phyloP scores from a whole-genome alignment of 2,888 invertebrate genomes.

The Brenthis daphne region DNA sequence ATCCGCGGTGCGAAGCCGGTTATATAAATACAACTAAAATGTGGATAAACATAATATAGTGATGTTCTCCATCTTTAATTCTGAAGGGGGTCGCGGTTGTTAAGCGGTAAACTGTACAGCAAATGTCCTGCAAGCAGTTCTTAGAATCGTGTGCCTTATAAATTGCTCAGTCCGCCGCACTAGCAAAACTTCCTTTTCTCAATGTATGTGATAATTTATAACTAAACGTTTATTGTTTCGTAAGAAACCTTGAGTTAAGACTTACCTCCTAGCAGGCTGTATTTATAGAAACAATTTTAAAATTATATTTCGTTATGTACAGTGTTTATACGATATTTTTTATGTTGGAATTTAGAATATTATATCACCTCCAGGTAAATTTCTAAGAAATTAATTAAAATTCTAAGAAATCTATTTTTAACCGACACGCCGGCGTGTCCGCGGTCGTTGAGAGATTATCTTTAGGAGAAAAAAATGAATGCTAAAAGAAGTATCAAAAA shows the following conservation, averaged over 20 bases:
- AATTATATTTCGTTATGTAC: neutral
- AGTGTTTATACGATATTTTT: too few species aligned
- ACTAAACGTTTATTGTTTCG: slow-evolving; percentile 17
- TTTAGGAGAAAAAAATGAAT: too few species aligned
- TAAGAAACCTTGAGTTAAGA: slow-evolving; percentile 12
- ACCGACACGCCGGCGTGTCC: too few species aligned
- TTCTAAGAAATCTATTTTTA: too few species aligned
- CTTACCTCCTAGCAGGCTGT: neutral
- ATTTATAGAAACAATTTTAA: slow-evolving; percentile 10
- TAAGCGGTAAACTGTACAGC: slow-evolving; percentile 45
- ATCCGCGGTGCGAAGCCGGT: too few species aligned
- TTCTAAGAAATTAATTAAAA: too few species aligned
- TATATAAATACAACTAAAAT: too few species aligned
- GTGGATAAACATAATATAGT: neutral
- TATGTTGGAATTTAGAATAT: too few species aligned
- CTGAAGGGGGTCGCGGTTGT: slow-evolving; percentile 22
- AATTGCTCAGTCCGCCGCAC: slow-evolving; percentile 53
- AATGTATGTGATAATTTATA: slow-evolving; percentile 17
- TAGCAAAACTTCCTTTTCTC: slow-evolving; percentile 13
- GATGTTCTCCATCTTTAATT: neutral
- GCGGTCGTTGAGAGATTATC: too few species aligned
- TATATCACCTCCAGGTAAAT: too few species aligned
- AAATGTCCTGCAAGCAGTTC: slow-evolving; percentile 55
- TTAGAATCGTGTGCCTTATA: slow-evolving; percentile 53
- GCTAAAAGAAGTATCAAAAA: too few species aligned